Base-by-base conservation (phyloP, 2,888 invertebrate genomes). In the Nowickia ferox region DNA sequence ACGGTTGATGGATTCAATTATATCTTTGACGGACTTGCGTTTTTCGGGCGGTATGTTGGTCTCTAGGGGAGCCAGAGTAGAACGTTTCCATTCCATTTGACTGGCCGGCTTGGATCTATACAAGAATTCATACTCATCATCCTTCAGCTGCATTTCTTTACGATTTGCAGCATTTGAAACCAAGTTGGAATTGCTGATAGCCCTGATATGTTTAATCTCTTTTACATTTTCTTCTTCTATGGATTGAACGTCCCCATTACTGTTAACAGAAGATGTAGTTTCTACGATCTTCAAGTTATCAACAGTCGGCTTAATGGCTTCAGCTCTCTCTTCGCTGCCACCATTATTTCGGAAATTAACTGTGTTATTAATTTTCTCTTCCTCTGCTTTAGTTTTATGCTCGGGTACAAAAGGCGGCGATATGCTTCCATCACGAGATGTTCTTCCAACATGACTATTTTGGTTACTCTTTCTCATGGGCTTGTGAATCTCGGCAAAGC, bases 1-100 rank as follows among this genome's bases (percentile, higher is more conserved):
- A 55, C 92, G 89, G 87, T 92, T 93, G 10, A 93, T 93, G 10
- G 93, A 93, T 76, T 93, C 93, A 72, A 93, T 93, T 30, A 93
- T 92, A 74, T 92, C 92, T 55, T 91, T 91, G 2, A 92, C 91
- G 0, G 92, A 92, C 77, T 90, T 90, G 38, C 88, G 87, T 86
- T 92, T 91, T 51, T 89, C 87, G 8, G 88, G 84, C 17, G 89
- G 89, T 83, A 88, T 87, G 48, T 87, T 84, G 13, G 88, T 88
- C 19, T 88, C 89, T 9, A 89, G 77, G 0, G 89, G 89, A 3
- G 89, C 89, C 42, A 89, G 69, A 9, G 88, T 88, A 30, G 89
- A 89, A 46, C 88, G 80, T 40, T 88, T 89, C 89, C 89, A 89
- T 82, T 89, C 87, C 78, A 87, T 72, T 15, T 87, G 83, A 38